A percentile compares a stretch with the other conserved stretches of the same genome.
Evolutionary conservation across 2,113 vertebrate species (phyloP).

Genomic region (Strigops habroptila): DNA sequence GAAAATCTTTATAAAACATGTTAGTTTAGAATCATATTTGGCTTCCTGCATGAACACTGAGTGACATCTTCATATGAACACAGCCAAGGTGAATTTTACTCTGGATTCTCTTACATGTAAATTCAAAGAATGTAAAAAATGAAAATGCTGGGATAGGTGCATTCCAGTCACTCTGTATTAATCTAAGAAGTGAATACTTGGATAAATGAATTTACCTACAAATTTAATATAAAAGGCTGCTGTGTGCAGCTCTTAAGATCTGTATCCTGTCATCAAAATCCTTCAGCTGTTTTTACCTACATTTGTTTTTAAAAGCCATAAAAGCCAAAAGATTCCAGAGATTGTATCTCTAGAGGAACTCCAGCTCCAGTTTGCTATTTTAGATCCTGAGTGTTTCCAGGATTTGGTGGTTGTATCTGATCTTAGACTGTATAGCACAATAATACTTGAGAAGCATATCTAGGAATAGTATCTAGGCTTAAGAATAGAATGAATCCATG

Average conservation of each 20-base stretch:
- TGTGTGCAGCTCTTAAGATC: background rate
- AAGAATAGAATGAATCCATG: slow-evolving; percentile 1
- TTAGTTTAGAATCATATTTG: background rate
- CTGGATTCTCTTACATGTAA: background rate
- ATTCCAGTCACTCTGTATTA: background rate
- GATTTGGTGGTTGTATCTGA: background rate
- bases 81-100: background rate
- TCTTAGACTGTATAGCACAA: background rate
- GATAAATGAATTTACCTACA: background rate
- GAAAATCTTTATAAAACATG: background rate
- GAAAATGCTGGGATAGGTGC: background rate
- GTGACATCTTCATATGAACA: background rate
- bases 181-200: background rate
- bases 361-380: background rate
- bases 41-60: background rate
- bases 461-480: background rate
- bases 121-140: background rate
- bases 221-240: background rate
- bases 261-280: background rate
- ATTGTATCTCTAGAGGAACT: background rate
- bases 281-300: background rate
- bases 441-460: background rate
- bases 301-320: background rate
- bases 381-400: background rate
- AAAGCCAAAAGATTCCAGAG: background rate